Conservation (phyloP, 2,888 invertebrate genomes). For the Xiphydria camelus region DNA sequence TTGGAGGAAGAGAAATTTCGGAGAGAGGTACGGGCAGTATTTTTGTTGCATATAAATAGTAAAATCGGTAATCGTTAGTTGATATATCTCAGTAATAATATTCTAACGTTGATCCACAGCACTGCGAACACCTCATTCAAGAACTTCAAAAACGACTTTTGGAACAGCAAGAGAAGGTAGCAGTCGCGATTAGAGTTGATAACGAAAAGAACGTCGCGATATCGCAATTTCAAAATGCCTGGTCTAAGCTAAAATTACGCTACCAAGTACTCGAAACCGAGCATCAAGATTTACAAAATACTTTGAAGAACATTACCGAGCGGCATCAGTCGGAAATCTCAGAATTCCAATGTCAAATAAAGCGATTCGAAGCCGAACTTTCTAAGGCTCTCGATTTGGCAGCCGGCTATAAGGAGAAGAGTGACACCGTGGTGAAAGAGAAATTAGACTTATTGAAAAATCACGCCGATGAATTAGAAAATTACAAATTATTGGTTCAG, state of each 20-base stretch:
- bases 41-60: constrained; percentile 7
- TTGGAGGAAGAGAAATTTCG: constrained; percentile 78
- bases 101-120: constrained; percentile 58
- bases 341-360: constrained; percentile 62
- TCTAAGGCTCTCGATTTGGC: constrained; percentile 71
- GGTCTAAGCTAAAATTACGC: constrained; percentile 61
- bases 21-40: constrained; percentile 65
- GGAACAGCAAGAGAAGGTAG: constrained; percentile 78
- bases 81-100: constrained; percentile 3
- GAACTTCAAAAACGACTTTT: constrained; percentile 72
- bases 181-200: constrained; percentile 78
- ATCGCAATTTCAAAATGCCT: constrained; percentile 67
- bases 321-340: constrained; percentile 59
- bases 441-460: constrained; percentile 46
- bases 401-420: constrained; percentile 54
- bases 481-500: constrained; percentile 46
- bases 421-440: constrained; percentile 48
- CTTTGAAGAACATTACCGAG: constrained; percentile 59
- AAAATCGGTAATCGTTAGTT: constrained; percentile 8
- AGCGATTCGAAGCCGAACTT: constrained; percentile 71
- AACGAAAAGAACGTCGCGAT: constrained; percentile 74
- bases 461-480: constrained; percentile 51
- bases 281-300: constrained; percentile 52
- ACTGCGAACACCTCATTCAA: constrained; percentile 77
- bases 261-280: constrained; percentile 54